These are phyloP conservation scores for Sebastes kiyomatsui DNA, from an alignment of 2,797 vertebrate species.

Conservation along the genomic window DNA sequence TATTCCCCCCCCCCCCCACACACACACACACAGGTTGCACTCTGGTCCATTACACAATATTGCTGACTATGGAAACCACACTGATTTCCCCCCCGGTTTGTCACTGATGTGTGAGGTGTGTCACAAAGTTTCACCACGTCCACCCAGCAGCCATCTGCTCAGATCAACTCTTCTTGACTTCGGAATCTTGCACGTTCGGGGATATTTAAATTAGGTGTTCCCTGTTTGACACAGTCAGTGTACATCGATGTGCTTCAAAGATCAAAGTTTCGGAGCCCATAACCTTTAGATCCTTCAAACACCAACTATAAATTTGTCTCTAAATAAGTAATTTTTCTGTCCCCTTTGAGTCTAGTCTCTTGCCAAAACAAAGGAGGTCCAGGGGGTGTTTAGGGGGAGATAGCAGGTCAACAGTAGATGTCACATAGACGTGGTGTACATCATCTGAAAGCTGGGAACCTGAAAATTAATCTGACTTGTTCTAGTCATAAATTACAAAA, in stretches of 20 bases:
- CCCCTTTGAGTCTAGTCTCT: too few relatives aligned
- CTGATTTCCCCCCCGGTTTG: not conserved
- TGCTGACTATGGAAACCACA: not conserved
- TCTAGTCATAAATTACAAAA: too few relatives aligned
- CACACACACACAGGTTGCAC: not conserved
- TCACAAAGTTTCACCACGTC: constrained; percentile 8
- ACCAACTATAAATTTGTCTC: not conserved
- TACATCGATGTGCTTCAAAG: not conserved
- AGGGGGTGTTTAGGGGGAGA: too few relatives aligned
- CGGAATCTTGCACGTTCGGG: not conserved
- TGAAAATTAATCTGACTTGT: too few relatives aligned
- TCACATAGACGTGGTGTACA: too few relatives aligned
- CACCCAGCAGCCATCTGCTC: constrained; percentile 15
- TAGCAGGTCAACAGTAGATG: too few relatives aligned
- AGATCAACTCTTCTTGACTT: not conserved
- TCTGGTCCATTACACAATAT: not conserved
- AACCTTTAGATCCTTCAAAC: not conserved
- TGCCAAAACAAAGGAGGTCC: too few relatives aligned
- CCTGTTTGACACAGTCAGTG: not conserved
- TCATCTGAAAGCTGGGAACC: too few relatives aligned
- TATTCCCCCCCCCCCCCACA: too few relatives aligned
- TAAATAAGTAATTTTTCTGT: too few relatives aligned
- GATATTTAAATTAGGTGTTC: not conserved
- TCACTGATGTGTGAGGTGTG: not conserved
- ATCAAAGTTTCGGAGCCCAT: not conserved